Evolutionary conservation across 2,888 invertebrate genomes (phyloP), one percentile per base, ranked within the genome.

Genomic region (Dynastes hyllus): DNA sequence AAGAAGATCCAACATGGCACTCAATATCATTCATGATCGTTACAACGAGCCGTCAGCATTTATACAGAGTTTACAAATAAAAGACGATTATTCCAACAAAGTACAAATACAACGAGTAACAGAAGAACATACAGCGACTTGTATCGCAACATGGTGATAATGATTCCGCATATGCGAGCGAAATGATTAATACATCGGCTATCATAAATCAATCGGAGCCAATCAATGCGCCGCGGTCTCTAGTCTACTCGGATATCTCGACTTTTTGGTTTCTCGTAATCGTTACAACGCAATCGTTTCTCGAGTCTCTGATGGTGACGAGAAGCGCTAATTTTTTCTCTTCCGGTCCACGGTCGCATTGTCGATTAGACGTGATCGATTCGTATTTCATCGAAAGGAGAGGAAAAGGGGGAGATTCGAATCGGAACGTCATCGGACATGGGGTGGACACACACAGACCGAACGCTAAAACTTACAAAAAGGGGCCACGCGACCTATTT

Each of bases 401-500:
- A 55, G 16, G 85, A n/a, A 82, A 81, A 11, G 8, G 8, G 45
- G 45, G 45, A 11, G 45, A 45, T 45, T 11, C 45, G 45, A 45
- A 45, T 45, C 45, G 63, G 32, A 13, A 65, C 81, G 58, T 67
- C 40, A 45, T 78, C 78, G 87, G 87, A 86, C 87, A 84, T 82
- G 79, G 87, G 87, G 87, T 88, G 87, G 87, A 87, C 86, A 67
- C 67, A 40, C 83, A 70, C 79, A 82, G n/a, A 55, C 82, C 82
- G 79, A 55, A 71, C 71, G 84, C 84, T 87, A 88, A 88, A 88
- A 88, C 87, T 85, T 82, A 88, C 88, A 88, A 88, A 89, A 88
- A 88, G 88, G 88, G 87, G 87, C 85, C 88, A 88, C 88, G 87
- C 86, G 88, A 86, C 88, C 85, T 84, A 85, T 87, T 87, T 87